A percentile compares a stretch with the other conserved stretches of the same genome.
These are phyloP conservation scores for Siniperca undulata DNA, from an alignment of 2,797 vertebrate genomes.

Conservation along the genomic window DNA sequence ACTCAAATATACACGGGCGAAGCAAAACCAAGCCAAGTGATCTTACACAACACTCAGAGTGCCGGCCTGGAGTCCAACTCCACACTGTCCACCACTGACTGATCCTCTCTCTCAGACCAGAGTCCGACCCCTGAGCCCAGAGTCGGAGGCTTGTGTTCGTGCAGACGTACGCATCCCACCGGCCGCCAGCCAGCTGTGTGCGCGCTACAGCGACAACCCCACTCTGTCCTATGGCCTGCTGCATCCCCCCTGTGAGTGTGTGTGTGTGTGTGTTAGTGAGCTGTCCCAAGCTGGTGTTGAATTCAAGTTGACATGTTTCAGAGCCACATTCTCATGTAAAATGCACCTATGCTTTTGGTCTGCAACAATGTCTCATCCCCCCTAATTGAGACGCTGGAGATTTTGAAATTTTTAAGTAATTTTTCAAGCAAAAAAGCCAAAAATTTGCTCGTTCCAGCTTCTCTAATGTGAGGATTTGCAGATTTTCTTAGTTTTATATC, in stretches of 20 bases:
- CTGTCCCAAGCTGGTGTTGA: conserved; percentile 47
- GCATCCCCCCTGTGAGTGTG: conserved; percentile 93
- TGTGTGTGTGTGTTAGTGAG: conserved; percentile 33
- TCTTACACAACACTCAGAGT: conserved; percentile 46
- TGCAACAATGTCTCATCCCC: background rate
- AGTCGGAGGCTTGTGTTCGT: conserved; percentile 89
- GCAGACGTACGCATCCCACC: conserved; percentile 91
- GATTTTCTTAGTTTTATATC: background rate
- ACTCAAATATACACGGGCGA: conserved; percentile 24
- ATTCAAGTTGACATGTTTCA: conserved; percentile 57
- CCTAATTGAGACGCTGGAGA: background rate
- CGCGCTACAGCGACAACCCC: conserved; percentile 80
- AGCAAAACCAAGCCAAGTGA: conserved; percentile 39
- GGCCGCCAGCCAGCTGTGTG: conserved; percentile 89
- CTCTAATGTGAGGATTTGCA: background rate
- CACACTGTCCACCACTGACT: conserved; percentile 46
- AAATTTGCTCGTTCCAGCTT: background rate
- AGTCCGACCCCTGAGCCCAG: conserved; percentile 81
- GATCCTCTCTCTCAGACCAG: conserved; percentile 76
- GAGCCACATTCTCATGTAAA: conserved; percentile 61
- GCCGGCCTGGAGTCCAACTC: conserved; percentile 13
- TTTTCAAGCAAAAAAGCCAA: background rate
- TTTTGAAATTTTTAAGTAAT: background rate
- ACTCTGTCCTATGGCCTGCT: conserved; percentile 90
- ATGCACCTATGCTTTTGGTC: conserved; percentile 5